These are phyloP conservation scores for Bovichtus diacanthus DNA, from an alignment of 2,797 vertebrate genomes.

Conservation along the genomic window DNA sequence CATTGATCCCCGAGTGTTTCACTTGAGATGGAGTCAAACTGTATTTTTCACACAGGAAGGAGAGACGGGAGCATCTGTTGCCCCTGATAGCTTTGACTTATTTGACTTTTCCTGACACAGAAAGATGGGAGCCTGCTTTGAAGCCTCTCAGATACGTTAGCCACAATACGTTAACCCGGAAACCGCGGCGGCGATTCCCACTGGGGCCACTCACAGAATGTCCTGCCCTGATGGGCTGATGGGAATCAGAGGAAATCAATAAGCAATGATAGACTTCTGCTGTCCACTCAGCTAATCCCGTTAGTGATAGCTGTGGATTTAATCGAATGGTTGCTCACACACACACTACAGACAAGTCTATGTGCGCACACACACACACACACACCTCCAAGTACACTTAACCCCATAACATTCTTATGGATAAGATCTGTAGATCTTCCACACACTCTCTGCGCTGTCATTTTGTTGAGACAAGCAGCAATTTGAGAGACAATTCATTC, in stretches of 20 bases:
- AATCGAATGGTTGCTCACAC: slow-evolving; percentile 82
- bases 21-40: slow-evolving; percentile 62
- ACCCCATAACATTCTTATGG: slow-evolving; percentile 72
- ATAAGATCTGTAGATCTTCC: slow-evolving; percentile 80
- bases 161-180: slow-evolving; percentile 62
- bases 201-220: slow-evolving; percentile 75
- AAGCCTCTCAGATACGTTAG: slow-evolving; percentile 65
- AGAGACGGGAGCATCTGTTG: slow-evolving; percentile 79
- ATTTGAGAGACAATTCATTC: slow-evolving; percentile 73
- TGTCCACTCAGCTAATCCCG: slow-evolving; percentile 85
- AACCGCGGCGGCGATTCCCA: slow-evolving; percentile 67
- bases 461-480: slow-evolving; percentile 79
- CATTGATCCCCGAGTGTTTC: slow-evolving; percentile 72
- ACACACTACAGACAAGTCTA: slow-evolving; percentile 50
- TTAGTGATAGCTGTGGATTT: slow-evolving; percentile 83
- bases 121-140: slow-evolving; percentile 71
- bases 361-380: slow-evolving; percentile 19
- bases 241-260: slow-evolving; percentile 86
- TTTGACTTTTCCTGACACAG: slow-evolving; percentile 82
- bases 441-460: slow-evolving; percentile 61
- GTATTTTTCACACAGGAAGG: slow-evolving; percentile 55
- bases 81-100: slow-evolving; percentile 83
- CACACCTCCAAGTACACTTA: slow-evolving; percentile 72
- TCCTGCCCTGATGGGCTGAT: slow-evolving; percentile 81
- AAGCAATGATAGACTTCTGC: slow-evolving; percentile 87